phyloP scores from a whole-genome alignment of 2,888 invertebrate species.

The Sarcophaga rosellei region DNA sequence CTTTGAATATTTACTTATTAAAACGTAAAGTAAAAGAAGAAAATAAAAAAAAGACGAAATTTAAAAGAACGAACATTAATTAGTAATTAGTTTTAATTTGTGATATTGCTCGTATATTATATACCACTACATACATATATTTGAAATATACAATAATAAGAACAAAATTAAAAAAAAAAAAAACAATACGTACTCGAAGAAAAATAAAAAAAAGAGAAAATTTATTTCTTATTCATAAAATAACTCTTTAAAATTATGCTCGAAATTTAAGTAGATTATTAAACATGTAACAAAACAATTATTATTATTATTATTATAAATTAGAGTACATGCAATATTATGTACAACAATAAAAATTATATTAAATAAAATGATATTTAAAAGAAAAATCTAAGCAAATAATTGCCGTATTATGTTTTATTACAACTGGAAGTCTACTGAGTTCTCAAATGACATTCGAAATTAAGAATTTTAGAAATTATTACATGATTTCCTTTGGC shows the following conservation, averaged over 20 bases:
- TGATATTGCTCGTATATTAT: slow-evolving; percentile 60
- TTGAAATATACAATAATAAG: slow-evolving; percentile 41
- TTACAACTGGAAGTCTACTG: not conserved
- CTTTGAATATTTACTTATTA: slow-evolving; percentile 50
- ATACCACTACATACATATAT: slow-evolving; percentile 49
- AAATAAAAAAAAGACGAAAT: slow-evolving; percentile 30
- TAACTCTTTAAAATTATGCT: slow-evolving; percentile 47
- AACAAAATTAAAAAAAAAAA: not conserved
- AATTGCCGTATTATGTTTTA: not conserved
- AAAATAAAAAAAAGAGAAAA: slow-evolving; percentile 10
- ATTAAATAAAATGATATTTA: slow-evolving; percentile 30
- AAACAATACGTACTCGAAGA: slow-evolving; percentile 21
- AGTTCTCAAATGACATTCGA: too few species aligned
- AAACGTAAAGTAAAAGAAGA: slow-evolving; percentile 26
- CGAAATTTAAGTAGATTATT: slow-evolving; percentile 48
- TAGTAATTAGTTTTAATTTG: slow-evolving; percentile 60
- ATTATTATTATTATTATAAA: slow-evolving; percentile 14
- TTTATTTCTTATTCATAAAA: slow-evolving; percentile 37
- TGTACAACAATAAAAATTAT: slow-evolving; percentile 31
- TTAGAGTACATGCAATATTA: slow-evolving; percentile 42
- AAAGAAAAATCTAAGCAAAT: not conserved
- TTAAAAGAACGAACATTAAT: slow-evolving; percentile 16
- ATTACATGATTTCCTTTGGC: too few species aligned
- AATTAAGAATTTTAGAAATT: too few species aligned
- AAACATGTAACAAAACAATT: slow-evolving; percentile 11